These are phyloP conservation scores for Anabacerthia variegaticeps DNA, from an alignment of 2,797 vertebrate genomes.

Conservation along the genomic window DNA sequence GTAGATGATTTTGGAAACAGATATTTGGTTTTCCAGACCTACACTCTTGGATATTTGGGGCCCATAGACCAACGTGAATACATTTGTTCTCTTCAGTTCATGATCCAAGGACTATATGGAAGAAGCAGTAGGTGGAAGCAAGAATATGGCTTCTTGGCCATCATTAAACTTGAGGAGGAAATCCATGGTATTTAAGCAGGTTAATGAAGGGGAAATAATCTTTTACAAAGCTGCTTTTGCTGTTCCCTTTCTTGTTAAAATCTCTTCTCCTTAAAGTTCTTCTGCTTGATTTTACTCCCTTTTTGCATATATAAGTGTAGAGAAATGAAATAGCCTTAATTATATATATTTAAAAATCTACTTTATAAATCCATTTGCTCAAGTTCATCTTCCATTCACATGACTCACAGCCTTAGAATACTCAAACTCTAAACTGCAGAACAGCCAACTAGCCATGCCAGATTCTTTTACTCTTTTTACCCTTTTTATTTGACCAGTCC, in stretches of 20 bases:
- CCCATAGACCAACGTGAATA: rapidly evolving
- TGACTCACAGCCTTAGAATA: slow-evolving; percentile 25
- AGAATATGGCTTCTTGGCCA: neutral
- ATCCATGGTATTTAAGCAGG: neutral
- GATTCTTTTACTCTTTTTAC: neutral
- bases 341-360: slow-evolving; percentile 31
- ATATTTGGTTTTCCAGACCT: neutral
- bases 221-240: neutral
- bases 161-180: neutral
- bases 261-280: neutral
- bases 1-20: neutral
- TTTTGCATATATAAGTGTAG: neutral
- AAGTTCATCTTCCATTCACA: slow-evolving; percentile 16
- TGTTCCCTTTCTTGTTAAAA: neutral
- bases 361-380: slow-evolving; percentile 59
- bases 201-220: neutral
- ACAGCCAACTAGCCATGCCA: slow-evolving; percentile 39
- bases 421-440: slow-evolving; percentile 33
- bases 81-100: neutral
- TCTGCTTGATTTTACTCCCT: neutral
- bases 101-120: neutral
- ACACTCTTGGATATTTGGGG: rapidly evolving
- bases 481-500: neutral
- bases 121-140: neutral
- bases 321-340: slow-evolving; percentile 29